Conservation (phyloP, 2,888 invertebrate genomes). For the Diarsia mendica region DNA sequence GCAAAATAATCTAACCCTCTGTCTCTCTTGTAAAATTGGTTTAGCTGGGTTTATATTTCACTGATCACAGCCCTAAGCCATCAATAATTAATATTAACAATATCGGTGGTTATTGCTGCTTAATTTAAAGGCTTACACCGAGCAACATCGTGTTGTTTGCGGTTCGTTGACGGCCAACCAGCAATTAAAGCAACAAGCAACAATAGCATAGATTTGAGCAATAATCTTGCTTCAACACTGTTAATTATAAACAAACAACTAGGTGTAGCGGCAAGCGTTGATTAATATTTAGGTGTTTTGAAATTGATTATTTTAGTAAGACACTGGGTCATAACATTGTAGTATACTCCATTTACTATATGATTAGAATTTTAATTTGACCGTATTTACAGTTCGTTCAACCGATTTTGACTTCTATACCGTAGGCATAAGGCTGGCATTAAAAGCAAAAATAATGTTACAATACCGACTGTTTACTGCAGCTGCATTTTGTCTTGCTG, state of each 20-base stretch:
- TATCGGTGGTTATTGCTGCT: slow-evolving; percentile 26
- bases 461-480: no score
- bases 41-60: not conserved
- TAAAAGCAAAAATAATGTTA: no score
- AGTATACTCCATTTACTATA: no score
- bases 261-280: not conserved
- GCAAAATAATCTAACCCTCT: no score
- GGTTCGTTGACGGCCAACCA: slow-evolving; percentile 24
- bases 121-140: slow-evolving; percentile 36
- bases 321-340: not conserved
- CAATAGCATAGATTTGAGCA: slow-evolving; percentile 16
- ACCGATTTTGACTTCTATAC: no score
- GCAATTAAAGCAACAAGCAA: slow-evolving; percentile 33
- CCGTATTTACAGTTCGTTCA: no score
- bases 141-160: slow-evolving; percentile 20
- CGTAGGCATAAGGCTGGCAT: no score
- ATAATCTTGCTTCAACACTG: slow-evolving; percentile 27
- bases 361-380: no score
- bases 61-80: slow-evolving; percentile 11
- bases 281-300: slow-evolving; percentile 18
- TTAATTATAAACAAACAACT: slow-evolving; percentile 48
- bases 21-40: not conserved
- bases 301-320: not conserved
- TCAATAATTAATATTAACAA: slow-evolving; percentile 19
- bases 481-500: no score